phyloP scores from a whole-genome alignment of 1,140 invertebrate genomes.

The Sminthurides bifidus region DNA sequence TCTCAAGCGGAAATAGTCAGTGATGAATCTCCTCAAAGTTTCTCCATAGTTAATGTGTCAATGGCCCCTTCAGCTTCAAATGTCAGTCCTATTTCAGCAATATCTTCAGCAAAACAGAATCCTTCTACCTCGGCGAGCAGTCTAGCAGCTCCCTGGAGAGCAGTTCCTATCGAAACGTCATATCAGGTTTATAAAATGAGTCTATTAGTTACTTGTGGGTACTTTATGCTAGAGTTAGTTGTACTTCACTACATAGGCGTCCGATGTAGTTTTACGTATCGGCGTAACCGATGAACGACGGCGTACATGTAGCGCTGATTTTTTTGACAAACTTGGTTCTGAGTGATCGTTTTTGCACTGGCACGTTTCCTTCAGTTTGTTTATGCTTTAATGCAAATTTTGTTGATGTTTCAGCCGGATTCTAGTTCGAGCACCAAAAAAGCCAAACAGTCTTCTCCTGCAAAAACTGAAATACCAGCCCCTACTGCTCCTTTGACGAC shows the following conservation, averaged over 20 bases:
- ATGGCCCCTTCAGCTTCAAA: background rate
- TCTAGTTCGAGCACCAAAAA: background rate
- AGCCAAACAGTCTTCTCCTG: too few species aligned
- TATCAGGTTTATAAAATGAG: too few species aligned
- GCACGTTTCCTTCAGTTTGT: too few species aligned
- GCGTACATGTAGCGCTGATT: too few species aligned
- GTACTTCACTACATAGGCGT: too few species aligned
- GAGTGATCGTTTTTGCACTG: too few species aligned
- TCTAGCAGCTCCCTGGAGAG: conserved; percentile 1
- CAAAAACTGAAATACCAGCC: too few species aligned
- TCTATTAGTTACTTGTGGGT: too few species aligned
- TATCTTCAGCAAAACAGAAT: background rate
- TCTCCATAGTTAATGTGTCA: conserved; percentile 1
- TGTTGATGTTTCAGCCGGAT: conserved; percentile 15
- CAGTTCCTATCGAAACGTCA: background rate
- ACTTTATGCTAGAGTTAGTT: too few species aligned
- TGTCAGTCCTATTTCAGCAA: background rate
- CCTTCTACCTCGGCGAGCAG: background rate
- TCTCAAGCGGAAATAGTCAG: background rate
- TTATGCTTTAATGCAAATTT: background rate
- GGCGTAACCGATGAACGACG: too few species aligned
- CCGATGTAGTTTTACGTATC: too few species aligned
- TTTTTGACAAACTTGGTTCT: too few species aligned
- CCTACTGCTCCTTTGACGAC: background rate
- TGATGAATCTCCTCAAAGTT: background rate